These are phyloP conservation scores for Timandra comae DNA, from an alignment of 2,888 invertebrate genomes.

Conservation along the genomic window DNA sequence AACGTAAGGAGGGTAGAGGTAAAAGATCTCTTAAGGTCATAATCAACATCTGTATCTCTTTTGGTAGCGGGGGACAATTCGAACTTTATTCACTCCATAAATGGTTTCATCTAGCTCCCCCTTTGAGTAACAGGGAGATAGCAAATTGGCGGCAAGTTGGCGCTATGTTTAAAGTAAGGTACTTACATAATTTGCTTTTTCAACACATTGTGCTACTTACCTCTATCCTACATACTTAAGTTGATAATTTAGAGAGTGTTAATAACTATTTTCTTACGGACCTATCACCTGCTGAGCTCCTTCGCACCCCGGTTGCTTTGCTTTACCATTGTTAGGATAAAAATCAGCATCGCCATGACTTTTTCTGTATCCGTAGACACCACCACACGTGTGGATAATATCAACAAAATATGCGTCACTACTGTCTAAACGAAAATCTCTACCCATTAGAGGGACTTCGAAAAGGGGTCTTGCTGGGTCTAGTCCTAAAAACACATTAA, in stretches of 20 bases:
- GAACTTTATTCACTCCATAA: too few relatives aligned
- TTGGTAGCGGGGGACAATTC: too few relatives aligned
- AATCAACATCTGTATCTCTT: too few relatives aligned
- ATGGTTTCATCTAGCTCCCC: too few relatives aligned
- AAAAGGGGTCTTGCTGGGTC: conserved; percentile 84
- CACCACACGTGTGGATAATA: conserved; percentile 84
- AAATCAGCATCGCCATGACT: conserved; percentile 84
- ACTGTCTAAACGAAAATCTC: conserved; percentile 67
- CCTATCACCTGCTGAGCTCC: conserved; percentile 57
- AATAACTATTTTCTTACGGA: conserved; percentile 12
- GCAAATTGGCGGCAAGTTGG: too few relatives aligned
- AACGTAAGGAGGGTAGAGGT: too few relatives aligned
- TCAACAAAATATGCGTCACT: conserved; percentile 85
- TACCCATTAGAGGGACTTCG: conserved; percentile 58
- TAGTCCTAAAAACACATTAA: conserved; percentile 39
- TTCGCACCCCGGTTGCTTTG: conserved; percentile 82
- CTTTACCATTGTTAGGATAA: conserved; percentile 83
- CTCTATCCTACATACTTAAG: too few relatives aligned
- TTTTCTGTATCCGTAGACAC: conserved; percentile 76
- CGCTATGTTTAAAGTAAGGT: too few relatives aligned
- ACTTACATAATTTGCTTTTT: too few relatives aligned
- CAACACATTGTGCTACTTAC: too few relatives aligned
- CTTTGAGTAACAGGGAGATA: too few relatives aligned
- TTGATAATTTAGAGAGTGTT: not conserved
- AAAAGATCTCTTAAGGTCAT: too few relatives aligned